Evolutionary conservation across 2,797 vertebrate species (phyloP).

Genomic region (Anomalospiza imberbis): DNA sequence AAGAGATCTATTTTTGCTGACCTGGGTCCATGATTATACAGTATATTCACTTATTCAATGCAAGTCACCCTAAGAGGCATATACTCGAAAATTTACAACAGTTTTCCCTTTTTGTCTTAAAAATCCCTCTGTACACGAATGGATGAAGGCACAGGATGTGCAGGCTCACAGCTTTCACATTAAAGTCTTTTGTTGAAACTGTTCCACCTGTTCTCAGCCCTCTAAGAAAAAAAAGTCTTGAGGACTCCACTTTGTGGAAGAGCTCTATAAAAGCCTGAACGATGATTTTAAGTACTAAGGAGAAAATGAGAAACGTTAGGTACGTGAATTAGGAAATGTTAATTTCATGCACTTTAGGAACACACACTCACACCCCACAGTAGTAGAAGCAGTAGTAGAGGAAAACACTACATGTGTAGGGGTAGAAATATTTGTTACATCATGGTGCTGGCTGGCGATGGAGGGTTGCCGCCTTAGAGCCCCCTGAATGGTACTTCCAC

Average conservation of each 20-base stretch:
- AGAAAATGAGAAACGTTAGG: conserved; percentile 97
- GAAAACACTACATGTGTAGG: conserved; percentile 99
- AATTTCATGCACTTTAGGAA: conserved; percentile 99
- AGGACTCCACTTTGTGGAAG: conserved; percentile 84
- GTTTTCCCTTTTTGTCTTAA: conserved; percentile 66
- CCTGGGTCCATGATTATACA: conserved; percentile 25
- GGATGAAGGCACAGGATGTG: conserved; percentile 75
- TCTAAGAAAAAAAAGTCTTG: conserved; percentile 80
- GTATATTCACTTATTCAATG: conserved; percentile 3
- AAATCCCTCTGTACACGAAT: conserved; percentile 70
- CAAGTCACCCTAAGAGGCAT: conserved; percentile 75
- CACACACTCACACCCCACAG: conserved; percentile 99
- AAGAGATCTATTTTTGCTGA: conserved; percentile 16
- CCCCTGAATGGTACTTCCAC: conserved; percentile 99
- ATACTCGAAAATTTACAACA: conserved; percentile 99
- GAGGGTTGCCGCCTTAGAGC: conserved; percentile 99
- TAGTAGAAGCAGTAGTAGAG: conserved; percentile 99
- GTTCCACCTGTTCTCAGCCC: conserved; percentile 73
- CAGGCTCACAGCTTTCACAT: conserved; percentile 74
- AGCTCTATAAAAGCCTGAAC: conserved; percentile 82
- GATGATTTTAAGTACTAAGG: conserved; percentile 82
- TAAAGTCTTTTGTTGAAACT: conserved; percentile 70
- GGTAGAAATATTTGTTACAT: conserved; percentile 99
- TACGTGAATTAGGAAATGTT: conserved; percentile 91
- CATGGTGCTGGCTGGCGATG: conserved; percentile 99